Evolutionary conservation across 2,797 vertebrate genomes (phyloP).

Genomic region (Rhincodon typus): DNA sequence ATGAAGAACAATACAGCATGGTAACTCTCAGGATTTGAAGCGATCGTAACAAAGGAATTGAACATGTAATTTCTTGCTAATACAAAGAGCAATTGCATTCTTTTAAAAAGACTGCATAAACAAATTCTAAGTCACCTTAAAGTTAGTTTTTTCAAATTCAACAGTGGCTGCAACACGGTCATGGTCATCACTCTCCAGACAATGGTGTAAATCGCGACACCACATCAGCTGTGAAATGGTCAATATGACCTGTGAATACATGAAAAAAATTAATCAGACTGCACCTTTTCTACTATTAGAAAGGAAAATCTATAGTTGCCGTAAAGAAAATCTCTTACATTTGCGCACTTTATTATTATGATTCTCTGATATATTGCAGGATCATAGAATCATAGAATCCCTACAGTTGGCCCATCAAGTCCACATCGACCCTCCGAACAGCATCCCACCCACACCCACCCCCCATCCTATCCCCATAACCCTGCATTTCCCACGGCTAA

Average conservation of each 20-base stretch:
- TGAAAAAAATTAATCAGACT: neutral
- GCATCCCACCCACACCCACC: too few relatives aligned
- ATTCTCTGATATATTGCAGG: neutral
- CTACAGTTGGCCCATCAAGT: too few relatives aligned
- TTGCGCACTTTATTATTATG: neutral
- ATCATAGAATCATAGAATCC: too few relatives aligned
- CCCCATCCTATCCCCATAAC: too few relatives aligned
- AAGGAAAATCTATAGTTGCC: neutral
- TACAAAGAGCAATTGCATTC: neutral
- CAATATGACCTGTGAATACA: slow-evolving; percentile 66
- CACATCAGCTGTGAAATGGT: slow-evolving; percentile 82
- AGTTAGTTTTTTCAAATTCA: slow-evolving; percentile 67
- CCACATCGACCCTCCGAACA: too few relatives aligned
- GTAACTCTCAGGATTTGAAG: neutral
- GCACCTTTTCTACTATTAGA: neutral
- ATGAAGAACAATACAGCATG: neutral
- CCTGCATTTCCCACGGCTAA: too few relatives aligned
- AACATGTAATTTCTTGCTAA: neutral
- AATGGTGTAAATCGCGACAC: slow-evolving; percentile 71
- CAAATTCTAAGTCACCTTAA: slow-evolving; percentile 56
- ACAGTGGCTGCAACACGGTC: slow-evolving; percentile 60
- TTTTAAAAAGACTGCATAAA: neutral
- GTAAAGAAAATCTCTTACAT: neutral
- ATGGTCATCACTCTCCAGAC: slow-evolving; percentile 59
- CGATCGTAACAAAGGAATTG: neutral